Base-by-base conservation (phyloP, 2,113 vertebrate species). In the Mugil cephalus region DNA sequence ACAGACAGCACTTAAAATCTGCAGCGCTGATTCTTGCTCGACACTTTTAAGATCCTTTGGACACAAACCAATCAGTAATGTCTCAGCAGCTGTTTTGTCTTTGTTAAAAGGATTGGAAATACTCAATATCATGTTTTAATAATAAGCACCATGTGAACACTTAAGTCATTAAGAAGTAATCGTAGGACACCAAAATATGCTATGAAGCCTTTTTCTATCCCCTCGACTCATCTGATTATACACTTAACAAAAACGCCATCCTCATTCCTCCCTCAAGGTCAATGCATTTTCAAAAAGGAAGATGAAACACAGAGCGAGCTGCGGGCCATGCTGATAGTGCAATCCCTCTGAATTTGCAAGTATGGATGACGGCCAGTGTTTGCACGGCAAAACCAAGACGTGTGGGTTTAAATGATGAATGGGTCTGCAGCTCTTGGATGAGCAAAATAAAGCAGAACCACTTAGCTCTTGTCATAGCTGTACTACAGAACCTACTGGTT, bases 371-470 rank as follows among this genome's bases (percentile, higher is more conserved):
- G 63, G 68, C 59, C 50, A 10, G 54, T 36, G 83, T 87, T 81
- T 53, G 77, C 4, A 5, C 4, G 14, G 77, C 68, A 80, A 65
- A 83, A 78, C 36, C 66, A 13, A 74, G 83, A 77, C 77, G 15
- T 43, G 56, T 50, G 61, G 61, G 50, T 90, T 79, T 69, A 84
- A 73, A 67, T 87, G 88, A 90, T 89, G 76, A 88, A 89, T 87
- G 80, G 24, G 51, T 74, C 65, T 73, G 60, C 51, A 35, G 82
- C 55, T 65, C 47, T 82, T 60, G 74, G 45, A 70, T 4, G 58
- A 84, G 79, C 62, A 56, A 63, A 80, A 79, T 59, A 79, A 77
- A 83, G 54, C 69, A 63, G 46, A 69, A 67, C 6, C 67, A 85
- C 73, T 84, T 80, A 80, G 68, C 63, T 58, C 15, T 30, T 61